Evolutionary conservation across 2,797 vertebrate species (phyloP).

Genomic region (Enteromius fasciolatus): DNA sequence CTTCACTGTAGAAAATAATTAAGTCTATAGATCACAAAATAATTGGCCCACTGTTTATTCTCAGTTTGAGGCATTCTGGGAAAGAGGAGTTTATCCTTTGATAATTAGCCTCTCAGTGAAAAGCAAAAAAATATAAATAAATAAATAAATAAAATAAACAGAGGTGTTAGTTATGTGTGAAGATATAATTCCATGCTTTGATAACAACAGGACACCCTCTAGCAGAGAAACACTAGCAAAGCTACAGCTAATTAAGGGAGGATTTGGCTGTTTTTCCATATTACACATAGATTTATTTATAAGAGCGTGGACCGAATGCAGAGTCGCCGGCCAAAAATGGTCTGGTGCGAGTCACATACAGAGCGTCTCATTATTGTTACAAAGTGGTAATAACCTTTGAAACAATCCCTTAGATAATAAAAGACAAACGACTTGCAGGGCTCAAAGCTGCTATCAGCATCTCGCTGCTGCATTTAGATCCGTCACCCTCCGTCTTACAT

Average conservation of each 20-base stretch:
- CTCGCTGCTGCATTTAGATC: conserved; percentile 23
- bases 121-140: conserved; percentile 51
- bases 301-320: conserved; percentile 51
- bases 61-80: conserved; percentile 60
- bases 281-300: conserved; percentile 65
- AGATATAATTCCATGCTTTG: conserved; percentile 66
- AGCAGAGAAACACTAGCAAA: conserved; percentile 59
- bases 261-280: conserved; percentile 66
- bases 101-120: conserved; percentile 64
- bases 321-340: conserved; percentile 48
- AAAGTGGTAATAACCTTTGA: conserved; percentile 57
- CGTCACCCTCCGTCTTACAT: conserved; percentile 32
- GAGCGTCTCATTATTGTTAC: conserved; percentile 57
- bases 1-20: conserved; percentile 61
- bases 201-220: conserved; percentile 67
- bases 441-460: conserved; percentile 16
- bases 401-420: conserved; percentile 48
- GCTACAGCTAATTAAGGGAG: conserved; percentile 63
- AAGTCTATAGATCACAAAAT: conserved; percentile 62
- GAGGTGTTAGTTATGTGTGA: conserved; percentile 66
- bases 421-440: conserved; percentile 7
- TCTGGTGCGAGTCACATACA: conserved; percentile 36
- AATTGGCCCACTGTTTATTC: conserved; percentile 63
- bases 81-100: conserved; percentile 64
- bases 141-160: conserved; percentile 54